Evolutionary conservation across 2,113 vertebrate species (phyloP), one percentile per base, ranked within the genome.

Genomic region (Cyanocitta stelleri): DNA sequence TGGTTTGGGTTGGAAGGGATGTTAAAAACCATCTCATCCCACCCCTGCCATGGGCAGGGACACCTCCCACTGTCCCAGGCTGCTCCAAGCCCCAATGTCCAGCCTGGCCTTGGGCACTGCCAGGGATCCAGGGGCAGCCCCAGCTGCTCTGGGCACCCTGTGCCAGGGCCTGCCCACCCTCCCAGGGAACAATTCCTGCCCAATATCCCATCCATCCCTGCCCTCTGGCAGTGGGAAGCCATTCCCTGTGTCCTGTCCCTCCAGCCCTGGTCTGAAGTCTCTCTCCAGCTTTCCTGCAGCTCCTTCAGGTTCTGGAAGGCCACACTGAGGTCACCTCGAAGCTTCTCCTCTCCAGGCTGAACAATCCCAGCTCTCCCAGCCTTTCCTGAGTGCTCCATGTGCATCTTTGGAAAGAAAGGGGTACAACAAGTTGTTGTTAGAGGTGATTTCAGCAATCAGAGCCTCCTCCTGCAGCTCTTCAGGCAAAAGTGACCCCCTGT

Each of bases 151-250:
- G 85, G 39, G 39, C 33, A 54, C 8, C 32, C 73, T 61, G 33
- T 37, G 39, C 74, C 85, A 78, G 48, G 12, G 12, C 29, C 73
- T 71, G 1, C 33, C 33, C 74, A 39, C 74, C 41, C 56, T 71
- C 2, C 0, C 56, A 71, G 46, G 9, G 5, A 48, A 11, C 12
- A 71, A 71, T 71, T 41, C n/a, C 48, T 12, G 0, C 49, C 49
- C 66, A 13, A 5, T 3, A 9, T 63, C 43, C 58, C 75, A 56
- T 2, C 49, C 2, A 14, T 0, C 29, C 74, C 74, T 54, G 56
- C 29, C 29, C 56, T 55, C 29, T 78, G 64, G 29, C 64, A 39
- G 0, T 48, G 15, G 32, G 16, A 32, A 64, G 13, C 48, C 74
- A 39, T 62, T 78, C 46, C 64, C 33, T 33, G 15, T 20, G 23